Evolutionary conservation across 2,888 invertebrate species (phyloP).

Genomic region (Cantharis nigra): DNA sequence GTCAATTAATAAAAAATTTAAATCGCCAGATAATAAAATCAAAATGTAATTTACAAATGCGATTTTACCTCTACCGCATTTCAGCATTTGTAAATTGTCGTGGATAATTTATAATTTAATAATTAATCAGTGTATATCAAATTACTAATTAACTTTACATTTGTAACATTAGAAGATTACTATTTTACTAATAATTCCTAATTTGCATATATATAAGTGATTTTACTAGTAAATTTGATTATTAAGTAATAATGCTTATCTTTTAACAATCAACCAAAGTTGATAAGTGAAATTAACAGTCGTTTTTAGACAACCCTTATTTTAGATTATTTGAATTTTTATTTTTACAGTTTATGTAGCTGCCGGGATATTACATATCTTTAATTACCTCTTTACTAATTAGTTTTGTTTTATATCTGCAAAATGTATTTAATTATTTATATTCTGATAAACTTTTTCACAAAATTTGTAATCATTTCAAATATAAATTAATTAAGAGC

Average conservation of each 20-base stretch:
- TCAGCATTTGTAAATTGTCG: not conserved
- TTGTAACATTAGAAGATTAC: not conserved
- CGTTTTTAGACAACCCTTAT: not conserved
- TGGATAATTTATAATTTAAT: not conserved
- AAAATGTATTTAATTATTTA: no score
- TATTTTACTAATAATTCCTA: not conserved
- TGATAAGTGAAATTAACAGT: not conserved
- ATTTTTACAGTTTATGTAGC: not conserved
- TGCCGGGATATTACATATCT: no score
- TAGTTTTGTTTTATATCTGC: no score
- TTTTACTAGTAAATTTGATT: not conserved
- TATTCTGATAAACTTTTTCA: no score
- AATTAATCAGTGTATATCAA: not conserved
- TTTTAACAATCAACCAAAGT: not conserved
- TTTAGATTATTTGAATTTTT: not conserved
- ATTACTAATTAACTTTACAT: not conserved
- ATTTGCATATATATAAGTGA: not conserved
- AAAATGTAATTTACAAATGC: not conserved
- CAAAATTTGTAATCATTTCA: no score
- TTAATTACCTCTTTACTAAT: no score
- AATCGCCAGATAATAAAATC: not conserved
- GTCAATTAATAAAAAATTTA: not conserved
- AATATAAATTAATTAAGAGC: no score
- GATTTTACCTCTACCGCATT: not conserved
- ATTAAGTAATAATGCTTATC: not conserved